Evolutionary conservation across 2,797 vertebrate genomes (phyloP).

Genomic region (Tokudaia tokunoshimensis): DNA sequence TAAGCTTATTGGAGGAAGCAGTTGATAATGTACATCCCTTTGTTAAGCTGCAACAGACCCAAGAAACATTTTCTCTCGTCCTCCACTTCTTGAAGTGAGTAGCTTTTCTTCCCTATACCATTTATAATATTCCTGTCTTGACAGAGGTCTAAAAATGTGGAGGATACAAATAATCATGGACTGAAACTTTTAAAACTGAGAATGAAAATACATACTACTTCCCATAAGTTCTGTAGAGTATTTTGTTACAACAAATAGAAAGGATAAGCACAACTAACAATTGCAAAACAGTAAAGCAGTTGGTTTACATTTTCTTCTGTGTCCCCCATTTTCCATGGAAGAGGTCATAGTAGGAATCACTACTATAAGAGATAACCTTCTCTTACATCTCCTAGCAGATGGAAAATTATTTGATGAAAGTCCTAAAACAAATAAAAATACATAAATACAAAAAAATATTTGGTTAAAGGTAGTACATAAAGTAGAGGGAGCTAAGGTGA

Average conservation of each 20-base stretch:
- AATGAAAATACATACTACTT: not conserved
- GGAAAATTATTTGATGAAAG: not conserved
- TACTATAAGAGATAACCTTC: not conserved
- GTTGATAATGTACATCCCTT: fast-evolving
- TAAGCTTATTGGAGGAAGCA: not conserved
- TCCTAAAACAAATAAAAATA: not conserved
- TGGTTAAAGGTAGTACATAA: not conserved
- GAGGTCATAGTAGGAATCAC: not conserved
- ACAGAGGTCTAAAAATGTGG: not conserved
- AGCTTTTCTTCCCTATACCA: not conserved
- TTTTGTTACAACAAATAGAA: not conserved
- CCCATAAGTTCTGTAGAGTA: not conserved
- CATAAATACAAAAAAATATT: not conserved
- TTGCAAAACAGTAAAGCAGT: fast-evolving
- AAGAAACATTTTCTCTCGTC: no score
- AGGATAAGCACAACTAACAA: not conserved
- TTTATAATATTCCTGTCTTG: not conserved
- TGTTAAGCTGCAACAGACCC: not conserved
- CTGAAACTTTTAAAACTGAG: not conserved
- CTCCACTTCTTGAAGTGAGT: not conserved
- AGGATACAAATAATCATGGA: not conserved
- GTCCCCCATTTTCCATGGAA: not conserved
- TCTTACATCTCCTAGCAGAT: not conserved
- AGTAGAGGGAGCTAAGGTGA: not conserved
- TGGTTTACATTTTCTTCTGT: not conserved